Evolutionary conservation across 2,797 vertebrate genomes (phyloP).

Genomic region (Nannoperca obscura): DNA sequence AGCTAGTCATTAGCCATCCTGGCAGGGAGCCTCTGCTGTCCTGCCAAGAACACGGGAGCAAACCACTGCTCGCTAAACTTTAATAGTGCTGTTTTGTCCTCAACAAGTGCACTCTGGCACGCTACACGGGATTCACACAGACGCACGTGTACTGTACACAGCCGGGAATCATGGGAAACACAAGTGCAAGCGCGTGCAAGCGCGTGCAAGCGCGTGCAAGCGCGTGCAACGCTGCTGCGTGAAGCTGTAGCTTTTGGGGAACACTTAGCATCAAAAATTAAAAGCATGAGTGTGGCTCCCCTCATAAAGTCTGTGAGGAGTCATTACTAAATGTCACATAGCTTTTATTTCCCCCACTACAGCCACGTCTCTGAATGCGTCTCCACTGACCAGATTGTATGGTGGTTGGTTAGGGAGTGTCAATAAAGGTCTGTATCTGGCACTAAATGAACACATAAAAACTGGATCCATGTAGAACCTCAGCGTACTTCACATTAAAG

Average conservation of each 20-base stretch:
- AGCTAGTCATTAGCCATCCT: conserved; percentile 66
- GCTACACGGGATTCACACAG: conserved; percentile 2
- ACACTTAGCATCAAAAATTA: no score
- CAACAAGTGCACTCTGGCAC: conserved; percentile 38
- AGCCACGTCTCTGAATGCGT: conserved; percentile 3
- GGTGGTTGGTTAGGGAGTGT: conserved; percentile 23
- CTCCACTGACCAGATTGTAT: conserved; percentile 39
- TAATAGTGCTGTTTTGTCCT: no score
- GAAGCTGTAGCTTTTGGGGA: no score
- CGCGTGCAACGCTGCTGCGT: no score
- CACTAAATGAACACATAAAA: conserved; percentile 29
- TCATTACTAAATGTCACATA: conserved; percentile 53
- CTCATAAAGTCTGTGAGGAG: conserved; percentile 37
- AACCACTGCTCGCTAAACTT: conserved; percentile 68
- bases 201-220: no score
- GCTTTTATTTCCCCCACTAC: conserved; percentile 39
- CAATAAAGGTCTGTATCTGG: conserved; percentile 31
- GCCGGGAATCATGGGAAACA: not conserved
- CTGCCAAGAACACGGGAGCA: no score
- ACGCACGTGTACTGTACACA: not conserved
- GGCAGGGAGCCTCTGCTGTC: conserved; percentile 62
- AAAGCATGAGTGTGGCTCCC: conserved; percentile 12
- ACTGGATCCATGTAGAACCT: conserved; percentile 29
- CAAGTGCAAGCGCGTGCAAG: no score
- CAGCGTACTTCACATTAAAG: not conserved